Base-by-base conservation (phyloP, 1,140 invertebrate species). In the Phocides pigmalion region DNA sequence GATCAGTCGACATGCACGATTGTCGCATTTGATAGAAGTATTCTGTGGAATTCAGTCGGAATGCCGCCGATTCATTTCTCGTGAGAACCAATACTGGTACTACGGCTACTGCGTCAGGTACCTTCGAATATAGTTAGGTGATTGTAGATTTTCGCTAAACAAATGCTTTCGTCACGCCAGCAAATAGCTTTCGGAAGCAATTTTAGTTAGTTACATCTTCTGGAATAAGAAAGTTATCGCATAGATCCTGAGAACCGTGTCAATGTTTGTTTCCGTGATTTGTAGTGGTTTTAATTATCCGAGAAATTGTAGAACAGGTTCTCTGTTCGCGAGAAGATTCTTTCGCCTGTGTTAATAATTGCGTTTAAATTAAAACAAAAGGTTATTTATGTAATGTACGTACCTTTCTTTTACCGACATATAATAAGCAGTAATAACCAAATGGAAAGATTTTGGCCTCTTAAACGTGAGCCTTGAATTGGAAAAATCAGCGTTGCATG, bases 1-100 rank as follows among this genome's bases (percentile, higher is more conserved):
- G 80, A 66, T 74, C 81, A 73, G 70, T 74, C 78, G 88, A 84
- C 70, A 90, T 90, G 88, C 88, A 90, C 88, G 88, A 90, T 79
- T 90, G 86, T 84, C 70, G 81, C 81, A 76, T 89, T 89, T 88
- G 72, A 74, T 73, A 50, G 54, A 76, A 83, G 78, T 81, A 86
- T 84, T 81, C 77, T 74, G 72, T 83, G 76, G 80, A 84, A 81
- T 69, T 84, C 68, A 54, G 70, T 66, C 62, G 79, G 74, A 87
- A 84, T 86, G 77, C 79, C 74, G 73, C 69, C 72, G 69, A 74
- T 76, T 80, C 71, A 85, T 76, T 89, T 90, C 86, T 90, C 88
- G 86, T 89, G 88, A 89, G 88, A 90, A 90, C 82, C 72, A 49
- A 68, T 80, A 67, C 65, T 62, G 51, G 71, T 51, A 46, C 50